phyloP scores from a whole-genome alignment of 2,113 vertebrate species.

The Loxodonta africana region DNA sequence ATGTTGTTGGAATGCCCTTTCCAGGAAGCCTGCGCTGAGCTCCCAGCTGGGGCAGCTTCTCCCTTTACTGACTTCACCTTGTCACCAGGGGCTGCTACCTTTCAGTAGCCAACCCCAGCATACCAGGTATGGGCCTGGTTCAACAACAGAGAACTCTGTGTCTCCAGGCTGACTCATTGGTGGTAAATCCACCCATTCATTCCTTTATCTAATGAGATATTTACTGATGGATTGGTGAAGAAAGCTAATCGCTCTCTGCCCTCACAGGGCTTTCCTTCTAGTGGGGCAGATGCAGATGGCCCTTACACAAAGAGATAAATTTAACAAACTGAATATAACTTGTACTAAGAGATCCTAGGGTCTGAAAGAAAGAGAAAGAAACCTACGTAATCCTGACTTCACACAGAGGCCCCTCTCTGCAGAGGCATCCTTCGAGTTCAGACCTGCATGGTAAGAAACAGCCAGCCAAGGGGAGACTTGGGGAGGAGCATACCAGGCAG shows the following conservation, averaged over 20 bases:
- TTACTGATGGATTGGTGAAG: not conserved
- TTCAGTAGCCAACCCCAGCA: no score
- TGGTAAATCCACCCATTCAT: not conserved
- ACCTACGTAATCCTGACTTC: not conserved
- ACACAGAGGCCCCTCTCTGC: not conserved
- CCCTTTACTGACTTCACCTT: not conserved
- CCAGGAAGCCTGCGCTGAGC: not conserved
- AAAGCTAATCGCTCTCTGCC: not conserved
- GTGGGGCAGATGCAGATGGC: not conserved
- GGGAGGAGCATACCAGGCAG: not conserved
- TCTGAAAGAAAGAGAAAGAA: not conserved
- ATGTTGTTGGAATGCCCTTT: not conserved
- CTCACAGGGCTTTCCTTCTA: not conserved
- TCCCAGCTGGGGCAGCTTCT: no score
- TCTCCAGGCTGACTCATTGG: not conserved
- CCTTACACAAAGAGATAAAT: not conserved
- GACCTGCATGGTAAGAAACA: not conserved
- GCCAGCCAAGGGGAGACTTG: not conserved
- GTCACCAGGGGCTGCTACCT: not conserved
- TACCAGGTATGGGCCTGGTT: fast-evolving
- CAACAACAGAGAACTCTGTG: not conserved
- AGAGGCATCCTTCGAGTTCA: not conserved
- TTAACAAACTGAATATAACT: not conserved
- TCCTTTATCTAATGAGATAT: not conserved
- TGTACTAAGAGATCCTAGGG: not conserved